Evolutionary conservation across 2,113 vertebrate species (phyloP).

Genomic region (Plestiodon gilberti): DNA sequence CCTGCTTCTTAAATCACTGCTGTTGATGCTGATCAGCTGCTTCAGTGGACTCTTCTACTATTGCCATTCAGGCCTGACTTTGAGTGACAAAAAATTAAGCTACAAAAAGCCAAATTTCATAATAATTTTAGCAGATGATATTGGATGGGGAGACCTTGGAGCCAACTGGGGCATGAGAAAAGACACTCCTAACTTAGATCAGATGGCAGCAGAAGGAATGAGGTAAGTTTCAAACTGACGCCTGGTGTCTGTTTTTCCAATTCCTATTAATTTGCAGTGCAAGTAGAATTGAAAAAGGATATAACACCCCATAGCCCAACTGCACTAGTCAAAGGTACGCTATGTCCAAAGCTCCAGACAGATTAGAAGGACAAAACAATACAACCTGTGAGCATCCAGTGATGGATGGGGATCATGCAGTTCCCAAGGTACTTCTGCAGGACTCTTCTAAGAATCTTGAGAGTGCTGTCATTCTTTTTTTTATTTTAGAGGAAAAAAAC

Average conservation of each 20-base stretch:
- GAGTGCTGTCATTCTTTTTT: too few relatives aligned
- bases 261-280: neutral
- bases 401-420: neutral
- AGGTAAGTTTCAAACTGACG: slow-evolving; percentile 75
- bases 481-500: too few relatives aligned
- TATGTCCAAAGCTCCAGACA: neutral
- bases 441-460: neutral
- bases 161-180: slow-evolving; percentile 79
- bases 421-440: neutral
- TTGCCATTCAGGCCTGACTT: slow-evolving; percentile 44
- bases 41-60: slow-evolving; percentile 68
- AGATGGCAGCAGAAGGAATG: slow-evolving; percentile 84
- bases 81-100: neutral
- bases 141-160: slow-evolving; percentile 96
- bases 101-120: slow-evolving; percentile 86
- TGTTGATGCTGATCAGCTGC: slow-evolving; percentile 50
- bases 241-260: neutral
- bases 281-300: neutral
- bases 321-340: too few relatives aligned
- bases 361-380: neutral
- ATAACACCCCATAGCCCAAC: neutral
- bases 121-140: slow-evolving; percentile 91
- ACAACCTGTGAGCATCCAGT: neutral
- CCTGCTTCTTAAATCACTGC: slow-evolving; percentile 29
- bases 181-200: slow-evolving; percentile 85